Evolutionary conservation across 1,140 invertebrate genomes (phyloP), one percentile per base, ranked within the genome.

Genomic region (Vanessa atalanta): DNA sequence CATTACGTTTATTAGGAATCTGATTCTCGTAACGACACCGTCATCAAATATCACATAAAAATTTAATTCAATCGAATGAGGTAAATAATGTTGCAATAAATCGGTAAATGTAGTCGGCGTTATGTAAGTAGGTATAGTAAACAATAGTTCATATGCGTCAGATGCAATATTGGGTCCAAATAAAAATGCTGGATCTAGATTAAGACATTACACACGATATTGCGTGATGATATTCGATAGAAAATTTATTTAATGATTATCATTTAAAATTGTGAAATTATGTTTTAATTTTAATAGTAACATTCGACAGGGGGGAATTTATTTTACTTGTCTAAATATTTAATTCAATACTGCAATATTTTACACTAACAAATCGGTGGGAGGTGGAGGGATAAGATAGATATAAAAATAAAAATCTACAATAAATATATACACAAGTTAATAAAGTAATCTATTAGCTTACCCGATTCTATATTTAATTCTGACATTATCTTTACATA

Each of bases 41-140:
- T 64, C 69, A 71, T 71, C 69, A 50, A 71, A 65, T 71, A 71
- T 50, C 43, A 70, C 47, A 43, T 43, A 9, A 64, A 64, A 63
- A 70, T 61, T 70, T 47, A 14, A 70, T 63, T 63, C 47, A 63
- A 70, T 48, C 57, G 57, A 37, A 47, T 60, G 37, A 57, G 20
- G 51, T n/a, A 60, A 69, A 23, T 51, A 16, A 65, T 11, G 26
- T 66, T 66, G 65, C 65, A 37, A 66, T 23, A 51, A 66, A 66
- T 66, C 65, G 23, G 37, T 43, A 43, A 43, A 11, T 43, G 9
- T 1, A 9, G 37, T 31, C 15, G 20, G 13, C 9, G 23, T 66
- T 48, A 66, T 51, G 48, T 51, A 51, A 66, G n/a, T 43, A 55
- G 37, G 37, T 20, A 20, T 20, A 60, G 8, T 60, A 60, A 60